These are phyloP conservation scores for Chrysolina americana DNA, from an alignment of 2,888 invertebrate species.

Conservation along the genomic window DNA sequence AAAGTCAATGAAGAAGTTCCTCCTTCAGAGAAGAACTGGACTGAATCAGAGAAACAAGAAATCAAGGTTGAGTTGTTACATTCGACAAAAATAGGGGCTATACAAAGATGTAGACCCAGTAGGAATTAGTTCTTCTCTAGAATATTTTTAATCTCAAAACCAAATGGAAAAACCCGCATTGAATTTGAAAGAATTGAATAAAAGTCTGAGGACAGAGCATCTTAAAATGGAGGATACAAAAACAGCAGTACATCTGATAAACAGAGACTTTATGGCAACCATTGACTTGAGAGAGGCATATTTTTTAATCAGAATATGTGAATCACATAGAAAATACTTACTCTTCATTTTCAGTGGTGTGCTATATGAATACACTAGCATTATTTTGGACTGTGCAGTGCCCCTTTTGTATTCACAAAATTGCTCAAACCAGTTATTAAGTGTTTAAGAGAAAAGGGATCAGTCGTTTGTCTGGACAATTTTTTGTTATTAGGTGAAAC, in stretches of 20 bases:
- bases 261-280: slow-evolving; percentile 24
- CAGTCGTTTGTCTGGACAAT: slow-evolving; percentile 46
- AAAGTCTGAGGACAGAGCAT: slow-evolving; percentile 15
- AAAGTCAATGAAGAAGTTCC: no score
- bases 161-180: slow-evolving; percentile 16
- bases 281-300: slow-evolving; percentile 44
- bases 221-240: slow-evolving; percentile 44
- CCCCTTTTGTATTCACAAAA: slow-evolving; percentile 47
- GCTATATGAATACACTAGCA: slow-evolving; percentile 44
- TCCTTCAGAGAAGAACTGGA: not conserved
- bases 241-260: slow-evolving; percentile 27
- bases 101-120: not conserved
- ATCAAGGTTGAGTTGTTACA: not conserved
- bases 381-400: slow-evolving; percentile 44
- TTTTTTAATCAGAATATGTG: slow-evolving; percentile 36
- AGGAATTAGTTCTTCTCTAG: slow-evolving; percentile 20
- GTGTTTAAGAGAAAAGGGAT: slow-evolving; percentile 33
- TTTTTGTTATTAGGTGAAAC: slow-evolving; percentile 39
- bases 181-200: slow-evolving; percentile 32
- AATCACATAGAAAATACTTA: slow-evolving; percentile 39
- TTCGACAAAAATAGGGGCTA: not conserved
- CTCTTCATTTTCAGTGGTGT: slow-evolving; percentile 31
- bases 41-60: no score
- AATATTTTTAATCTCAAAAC: not conserved
- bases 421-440: slow-evolving; percentile 47